Evolutionary conservation across 2,888 invertebrate genomes (phyloP), one percentile per base, ranked within the genome.

Genomic region (Pachydiplax longipennis): DNA sequence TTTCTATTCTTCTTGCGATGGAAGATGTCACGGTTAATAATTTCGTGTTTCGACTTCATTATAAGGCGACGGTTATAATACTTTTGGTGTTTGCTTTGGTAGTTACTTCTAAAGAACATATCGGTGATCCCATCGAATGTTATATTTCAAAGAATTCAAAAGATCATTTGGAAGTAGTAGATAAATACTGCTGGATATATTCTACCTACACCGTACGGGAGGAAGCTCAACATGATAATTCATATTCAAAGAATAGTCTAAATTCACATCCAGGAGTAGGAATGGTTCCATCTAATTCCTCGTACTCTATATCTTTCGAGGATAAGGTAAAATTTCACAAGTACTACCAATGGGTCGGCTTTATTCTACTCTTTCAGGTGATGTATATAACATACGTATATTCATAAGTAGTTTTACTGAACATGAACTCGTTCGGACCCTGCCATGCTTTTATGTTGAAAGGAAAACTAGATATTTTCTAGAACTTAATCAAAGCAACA

Each of bases 41-140:
- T 93, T 95, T 96, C 92, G 95, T 97, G 13, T 97, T 97, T 93
- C 96, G 96, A 81, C 94, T 97, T 93, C 97, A 97, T 93, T 97
- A 97, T 93, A 96, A 96, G 93, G 95, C 96, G 61, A 97, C 97
- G 0, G 96, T 96, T 90, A 95, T 96, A 90, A 95, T 97, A 93
- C 94, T 98, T 91, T 94, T 97, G 80, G 95, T 96, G 40, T 97
- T 96, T 94, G 96, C 97, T 0, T 94, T 97, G 92, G 93, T 98
- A 92, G 95, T 98, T 81, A 97, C 97, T 40, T 96, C 97, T 22
- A 97, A 97, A 93, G 97, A 98, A 93, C 97, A 97, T 94, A 97
- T 98, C 92, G 98, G 98, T 0, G 97, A 98, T 92, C 97, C 98
- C 0, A 97, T 98, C 90, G 96, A 96, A 92, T 98, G 98, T 93